Base-by-base conservation (phyloP, 1,140 invertebrate genomes). In the Atta texana region DNA sequence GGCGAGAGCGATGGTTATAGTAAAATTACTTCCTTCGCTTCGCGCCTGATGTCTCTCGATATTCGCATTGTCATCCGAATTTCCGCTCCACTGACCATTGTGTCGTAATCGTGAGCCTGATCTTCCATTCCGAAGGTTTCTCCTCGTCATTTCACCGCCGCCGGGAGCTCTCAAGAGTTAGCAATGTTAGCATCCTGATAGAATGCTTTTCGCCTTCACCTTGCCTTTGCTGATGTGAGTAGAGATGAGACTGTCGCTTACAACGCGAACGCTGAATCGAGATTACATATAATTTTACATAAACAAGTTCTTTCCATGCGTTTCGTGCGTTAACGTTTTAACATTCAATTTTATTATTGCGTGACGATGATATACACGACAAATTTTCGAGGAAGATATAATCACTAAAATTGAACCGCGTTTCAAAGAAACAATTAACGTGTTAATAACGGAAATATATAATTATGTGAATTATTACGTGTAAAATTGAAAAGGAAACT, bases 321-420 rank as follows among this genome's bases (percentile, higher is more conserved):
- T 31, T 72, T 44, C 34, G 53, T 53, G 31, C 18, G n/a, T n/a
- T n/a, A n/a, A n/a, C n/a, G n/a, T n/a, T 28, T 71, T n/a, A 24
- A n/a, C 28, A 4, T 63, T 24, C 61, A 34, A 51, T 61, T 74
- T 59, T 31, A 39, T 61, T 51, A 61, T 74, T 1, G 80, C 69
- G 80, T 84, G 80, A 84, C 69, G 14, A 18, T 24, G 18, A 14
- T 34, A 28, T 49, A n/a, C 69, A 31, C n/a, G 78, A 31, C 59
- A 24, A 84, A n/a, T 63, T 75, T 59, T n/a, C 39, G 24, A 61
- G 68, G 74, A 75, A 84, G 44, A 63, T 71, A 2, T n/a, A 39
- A 81, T 84, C 44, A 8, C 39, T 75, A 1, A 49, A 51, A 84
- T 84, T 51, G 28, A 0, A 39, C 5, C 12, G 49, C 21, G 34